A percentile compares a stretch with the other conserved stretches of the same genome.
Conservation (phyloP, 2,113 vertebrate species). For the Suncus etruscus region DNA sequence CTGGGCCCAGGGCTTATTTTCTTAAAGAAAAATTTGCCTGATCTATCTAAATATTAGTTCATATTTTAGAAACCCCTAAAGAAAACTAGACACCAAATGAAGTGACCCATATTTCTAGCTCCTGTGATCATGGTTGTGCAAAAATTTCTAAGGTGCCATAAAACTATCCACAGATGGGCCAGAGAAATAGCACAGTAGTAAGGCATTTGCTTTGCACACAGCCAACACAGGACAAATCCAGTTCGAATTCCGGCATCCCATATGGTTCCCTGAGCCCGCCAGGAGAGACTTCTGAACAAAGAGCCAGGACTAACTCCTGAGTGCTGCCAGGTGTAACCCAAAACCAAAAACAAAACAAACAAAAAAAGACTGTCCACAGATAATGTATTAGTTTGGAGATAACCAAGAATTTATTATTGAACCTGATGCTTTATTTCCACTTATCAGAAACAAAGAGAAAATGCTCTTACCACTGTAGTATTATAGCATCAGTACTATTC, state of each 20-base stretch:
- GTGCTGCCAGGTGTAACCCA: too few species aligned
- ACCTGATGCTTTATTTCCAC: not conserved
- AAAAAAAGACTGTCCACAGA: not conserved
- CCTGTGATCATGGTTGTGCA: not conserved
- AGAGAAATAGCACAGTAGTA: too few species aligned
- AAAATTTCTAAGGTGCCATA: not conserved
- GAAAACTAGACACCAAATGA: too few species aligned
- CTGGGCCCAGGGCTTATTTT: too few species aligned
- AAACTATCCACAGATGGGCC: not conserved
- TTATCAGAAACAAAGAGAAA: conserved; percentile 16
- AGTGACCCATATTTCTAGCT: not conserved
- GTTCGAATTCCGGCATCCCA: too few species aligned
- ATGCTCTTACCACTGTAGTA: not conserved
- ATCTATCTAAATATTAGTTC: not conserved
- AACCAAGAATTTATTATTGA: not conserved
- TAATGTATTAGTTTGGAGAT: not conserved
- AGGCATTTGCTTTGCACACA: too few species aligned
- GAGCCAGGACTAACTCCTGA: too few species aligned
- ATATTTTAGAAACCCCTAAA: not conserved
- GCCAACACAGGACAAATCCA: too few species aligned
- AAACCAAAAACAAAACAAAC: too few species aligned
- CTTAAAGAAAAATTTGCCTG: not conserved
- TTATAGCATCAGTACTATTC: not conserved
- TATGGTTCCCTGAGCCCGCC: too few species aligned
- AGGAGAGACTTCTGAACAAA: too few species aligned